A percentile compares a stretch with the other conserved stretches of the same genome.
phyloP scores from a whole-genome alignment of 2,113 vertebrate species.

The Mesembrinibis cayennensis region DNA sequence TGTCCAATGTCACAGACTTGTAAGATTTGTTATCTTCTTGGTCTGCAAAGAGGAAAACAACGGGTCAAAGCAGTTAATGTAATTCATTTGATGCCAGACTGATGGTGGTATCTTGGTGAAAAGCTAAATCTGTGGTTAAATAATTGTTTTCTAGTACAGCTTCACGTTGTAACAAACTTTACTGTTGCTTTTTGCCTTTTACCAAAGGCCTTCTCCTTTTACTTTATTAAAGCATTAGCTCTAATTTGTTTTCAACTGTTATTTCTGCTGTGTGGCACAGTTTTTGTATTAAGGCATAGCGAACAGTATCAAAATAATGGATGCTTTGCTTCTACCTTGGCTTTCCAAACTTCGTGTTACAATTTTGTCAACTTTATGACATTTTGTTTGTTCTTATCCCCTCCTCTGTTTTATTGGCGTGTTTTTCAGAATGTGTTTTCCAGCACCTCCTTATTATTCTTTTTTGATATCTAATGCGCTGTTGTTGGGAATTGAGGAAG shows the following conservation, averaged over 20 bases:
- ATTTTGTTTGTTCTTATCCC: not conserved
- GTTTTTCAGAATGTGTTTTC: not conserved
- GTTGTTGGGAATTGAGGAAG: slow-evolving; percentile 42
- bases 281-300: not conserved
- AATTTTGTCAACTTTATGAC: not conserved
- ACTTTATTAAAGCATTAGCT: not conserved
- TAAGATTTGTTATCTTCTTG: not conserved
- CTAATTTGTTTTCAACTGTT: not conserved
- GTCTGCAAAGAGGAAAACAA: not conserved
- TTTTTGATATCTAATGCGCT: not conserved
- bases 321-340: not conserved
- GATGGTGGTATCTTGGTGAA: not conserved
- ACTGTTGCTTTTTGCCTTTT: not conserved
- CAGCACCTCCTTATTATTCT: not conserved
- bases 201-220: not conserved
- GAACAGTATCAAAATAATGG: not conserved
- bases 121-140: not conserved
- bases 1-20: not conserved
- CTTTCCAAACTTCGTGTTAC: not conserved
- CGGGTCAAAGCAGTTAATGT: not conserved
- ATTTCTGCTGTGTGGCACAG: not conserved
- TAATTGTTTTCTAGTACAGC: not conserved
- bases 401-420: not conserved
- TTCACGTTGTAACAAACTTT: not conserved
- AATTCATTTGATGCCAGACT: not conserved